phyloP scores from a whole-genome alignment of 2,797 vertebrate genomes.

The Chlorospingus semifuscus region DNA sequence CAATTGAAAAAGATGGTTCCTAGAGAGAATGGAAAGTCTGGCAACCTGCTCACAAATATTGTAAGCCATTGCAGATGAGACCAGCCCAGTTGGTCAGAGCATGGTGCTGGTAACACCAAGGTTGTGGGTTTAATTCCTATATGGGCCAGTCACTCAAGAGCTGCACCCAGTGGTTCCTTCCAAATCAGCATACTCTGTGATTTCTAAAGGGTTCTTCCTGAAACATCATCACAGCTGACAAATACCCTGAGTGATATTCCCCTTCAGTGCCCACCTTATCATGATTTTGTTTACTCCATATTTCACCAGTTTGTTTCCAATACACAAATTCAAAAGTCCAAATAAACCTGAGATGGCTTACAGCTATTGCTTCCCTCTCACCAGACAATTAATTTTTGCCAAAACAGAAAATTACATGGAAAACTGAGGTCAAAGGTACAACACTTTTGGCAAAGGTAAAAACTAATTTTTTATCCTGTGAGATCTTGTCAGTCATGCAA shows the following conservation, averaged over 20 bases:
- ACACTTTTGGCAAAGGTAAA: background rate
- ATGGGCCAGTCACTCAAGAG: background rate
- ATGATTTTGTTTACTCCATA: background rate
- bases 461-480: background rate
- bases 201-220: background rate
- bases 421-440: background rate
- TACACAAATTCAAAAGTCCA: background rate
- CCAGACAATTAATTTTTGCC: background rate
- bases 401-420: background rate
- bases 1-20: background rate
- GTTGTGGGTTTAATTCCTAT: background rate
- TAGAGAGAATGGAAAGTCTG: background rate
- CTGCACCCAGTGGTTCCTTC: background rate
- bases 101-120: background rate
- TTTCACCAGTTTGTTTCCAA: background rate
- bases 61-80: background rate
- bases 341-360: background rate
- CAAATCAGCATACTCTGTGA: background rate
- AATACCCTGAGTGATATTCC: background rate
- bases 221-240: background rate
- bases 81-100: background rate
- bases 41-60: background rate
- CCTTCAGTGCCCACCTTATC: background rate
- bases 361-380: background rate
- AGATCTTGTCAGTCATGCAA: background rate